phyloP scores from a whole-genome alignment of 2,797 vertebrate genomes.

The Phalloptychus januarius region DNA sequence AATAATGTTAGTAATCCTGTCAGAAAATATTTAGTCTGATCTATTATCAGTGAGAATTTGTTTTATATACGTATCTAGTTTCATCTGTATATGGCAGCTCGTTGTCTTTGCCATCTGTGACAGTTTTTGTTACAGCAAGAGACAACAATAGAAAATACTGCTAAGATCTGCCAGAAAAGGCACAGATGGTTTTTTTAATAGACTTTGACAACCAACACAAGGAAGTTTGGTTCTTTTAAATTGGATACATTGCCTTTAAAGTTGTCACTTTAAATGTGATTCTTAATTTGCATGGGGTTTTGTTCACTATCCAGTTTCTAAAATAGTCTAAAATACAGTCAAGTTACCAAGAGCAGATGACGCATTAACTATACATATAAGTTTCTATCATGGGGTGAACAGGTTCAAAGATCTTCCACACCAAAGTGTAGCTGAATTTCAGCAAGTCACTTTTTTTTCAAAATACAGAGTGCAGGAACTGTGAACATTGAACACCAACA shows the following conservation, averaged over 20 bases:
- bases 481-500: conserved; percentile 7
- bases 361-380: neutral
- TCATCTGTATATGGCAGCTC: neutral
- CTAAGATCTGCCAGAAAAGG: conserved; percentile 5
- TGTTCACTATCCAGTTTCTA: conserved; percentile 21
- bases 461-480: conserved; percentile 5
- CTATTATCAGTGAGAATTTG: neutral
- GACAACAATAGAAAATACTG: conserved; percentile 28
- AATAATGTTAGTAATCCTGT: neutral
- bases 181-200: conserved; percentile 20
- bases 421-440: neutral
- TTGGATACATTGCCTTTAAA: conserved; percentile 43
- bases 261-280: conserved; percentile 35
- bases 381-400: neutral
- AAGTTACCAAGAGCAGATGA: neutral
- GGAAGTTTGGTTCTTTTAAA: conserved; percentile 41
- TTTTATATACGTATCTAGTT: neutral
- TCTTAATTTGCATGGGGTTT: conserved; percentile 32
- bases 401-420: neutral
- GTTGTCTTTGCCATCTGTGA: neutral
- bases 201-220: conserved; percentile 39
- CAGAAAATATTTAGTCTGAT: neutral
- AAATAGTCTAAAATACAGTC: conserved; percentile 20
- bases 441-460: neutral
- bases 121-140: conserved; percentile 8